Base-by-base conservation (phyloP, 2,797 vertebrate genomes). In the Sebastiscus albofasciatus region DNA sequence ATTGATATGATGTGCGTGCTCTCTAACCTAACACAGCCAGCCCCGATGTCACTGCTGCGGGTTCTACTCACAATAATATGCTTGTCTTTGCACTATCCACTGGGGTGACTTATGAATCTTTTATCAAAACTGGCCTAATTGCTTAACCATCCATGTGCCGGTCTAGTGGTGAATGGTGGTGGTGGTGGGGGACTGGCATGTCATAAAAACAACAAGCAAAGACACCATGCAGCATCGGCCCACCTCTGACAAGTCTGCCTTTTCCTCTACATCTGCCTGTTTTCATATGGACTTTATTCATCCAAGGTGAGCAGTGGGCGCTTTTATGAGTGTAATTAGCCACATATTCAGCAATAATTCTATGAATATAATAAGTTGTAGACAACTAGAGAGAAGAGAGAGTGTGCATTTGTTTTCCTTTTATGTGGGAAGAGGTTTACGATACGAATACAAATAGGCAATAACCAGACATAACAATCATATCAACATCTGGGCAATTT, bases 51-150 rank as follows among this genome's bases (percentile, higher is more conserved):
- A 84, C 75, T 26, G 77, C 81, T 2, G 80, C 79, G 77, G 73
- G 75, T 81, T 90, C 84, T 61, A 76, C 81, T 69, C 77, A 66
- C 77, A 83, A 72, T 46, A 46, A 46, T 85, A 83, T 72, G 84
- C 90, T 84, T 86, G 86, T 93, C 77, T 90, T 91, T 93, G 85
- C 8, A 64, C 83, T 56, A 59, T 84, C 87, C 90, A 87, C 87
- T 64, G 79, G 54, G 66, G 83, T 89, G 83, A 94, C 93, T 93
- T 95, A 92, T 94, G 93, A 94, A 95, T 94, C 90, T 95, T 95
- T 96, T 94, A 95, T 95, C 94, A 86, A 92, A 95, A 94, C 94
- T 96, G 95, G 88, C 94, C 95, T 94, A 94, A 95, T 95, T 96
- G 96, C 94, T 92, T 95, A 96, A 94, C 93, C 95, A 95, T 94